Conservation (phyloP, 1,140 invertebrate species). For the Pogonognathellus flavescens region DNA sequence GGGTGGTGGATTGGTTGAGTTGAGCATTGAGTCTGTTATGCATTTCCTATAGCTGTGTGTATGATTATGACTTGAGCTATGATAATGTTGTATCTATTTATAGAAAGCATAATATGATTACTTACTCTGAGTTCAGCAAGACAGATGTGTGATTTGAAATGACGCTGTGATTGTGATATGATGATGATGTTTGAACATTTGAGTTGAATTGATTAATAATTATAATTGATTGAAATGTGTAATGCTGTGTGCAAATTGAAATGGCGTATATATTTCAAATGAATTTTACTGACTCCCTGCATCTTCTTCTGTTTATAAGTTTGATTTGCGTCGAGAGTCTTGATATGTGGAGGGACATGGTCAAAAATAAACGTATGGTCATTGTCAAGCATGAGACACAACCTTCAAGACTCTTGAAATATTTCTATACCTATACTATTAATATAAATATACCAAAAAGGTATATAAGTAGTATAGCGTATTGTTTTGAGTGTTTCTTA, state of each 20-base stretch:
- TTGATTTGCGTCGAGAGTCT: neutral
- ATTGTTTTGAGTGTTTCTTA: neutral
- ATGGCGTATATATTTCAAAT: slow-evolving; percentile 20
- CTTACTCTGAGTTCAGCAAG: too few relatives aligned
- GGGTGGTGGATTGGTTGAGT: too few relatives aligned
- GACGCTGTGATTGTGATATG: neutral
- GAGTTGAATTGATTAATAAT: slow-evolving; percentile 26
- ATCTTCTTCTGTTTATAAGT: neutral
- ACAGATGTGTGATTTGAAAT: neutral
- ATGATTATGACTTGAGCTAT: slow-evolving; percentile 1
- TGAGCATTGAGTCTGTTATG: too few relatives aligned
- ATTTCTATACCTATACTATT: too few relatives aligned
- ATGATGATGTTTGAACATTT: slow-evolving; percentile 34
- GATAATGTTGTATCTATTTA: neutral
- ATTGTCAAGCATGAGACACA: neutral
- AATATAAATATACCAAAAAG: too few relatives aligned
- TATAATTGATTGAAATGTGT: neutral
- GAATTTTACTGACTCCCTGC: slow-evolving; percentile 17
- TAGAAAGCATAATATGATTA: neutral
- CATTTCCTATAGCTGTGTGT: too few relatives aligned
- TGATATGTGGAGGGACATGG: neutral
- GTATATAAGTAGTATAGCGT: too few relatives aligned
- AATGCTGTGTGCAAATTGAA: slow-evolving; percentile 30
- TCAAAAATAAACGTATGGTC: neutral
- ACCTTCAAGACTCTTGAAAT: too few relatives aligned